These are phyloP conservation scores for Lycorma delicatula DNA, from an alignment of 1,140 invertebrate species.

Conservation along the genomic window DNA sequence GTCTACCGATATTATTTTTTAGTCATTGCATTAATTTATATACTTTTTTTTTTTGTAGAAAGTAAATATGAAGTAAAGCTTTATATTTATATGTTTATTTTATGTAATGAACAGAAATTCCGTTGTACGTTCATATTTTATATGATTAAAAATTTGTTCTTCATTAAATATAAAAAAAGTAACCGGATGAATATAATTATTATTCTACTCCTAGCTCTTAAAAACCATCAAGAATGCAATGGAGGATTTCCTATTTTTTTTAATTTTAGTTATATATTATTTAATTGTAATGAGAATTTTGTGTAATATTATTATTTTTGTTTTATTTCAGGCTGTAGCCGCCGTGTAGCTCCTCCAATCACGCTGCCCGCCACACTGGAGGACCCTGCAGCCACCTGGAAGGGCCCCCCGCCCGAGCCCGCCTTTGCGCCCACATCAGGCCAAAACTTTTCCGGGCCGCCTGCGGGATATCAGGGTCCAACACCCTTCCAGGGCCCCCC, in stretches of 20 bases:
- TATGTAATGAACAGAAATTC: too few relatives aligned
- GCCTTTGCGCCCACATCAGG: slow-evolving; percentile 48
- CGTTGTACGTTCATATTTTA: not conserved
- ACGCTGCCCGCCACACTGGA: slow-evolving; percentile 58
- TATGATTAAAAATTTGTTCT: not conserved
- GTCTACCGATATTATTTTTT: too few relatives aligned
- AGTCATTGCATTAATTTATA: too few relatives aligned
- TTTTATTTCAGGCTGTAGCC: slow-evolving; percentile 49
- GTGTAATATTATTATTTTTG: not conserved
- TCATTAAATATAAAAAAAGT: too few relatives aligned
- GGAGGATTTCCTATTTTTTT: too few relatives aligned
- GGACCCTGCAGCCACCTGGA: slow-evolving; percentile 56
- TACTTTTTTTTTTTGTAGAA: too few relatives aligned
- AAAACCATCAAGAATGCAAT: not conserved
- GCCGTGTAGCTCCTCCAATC: slow-evolving; percentile 47
- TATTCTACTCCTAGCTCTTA: not conserved
- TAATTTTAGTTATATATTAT: not conserved
- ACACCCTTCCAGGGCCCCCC: slow-evolving; percentile 51
- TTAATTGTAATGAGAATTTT: slow-evolving; percentile 2
- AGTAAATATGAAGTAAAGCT: too few relatives aligned
- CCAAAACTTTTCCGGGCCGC: slow-evolving; percentile 47
- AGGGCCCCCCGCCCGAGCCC: slow-evolving; percentile 55
- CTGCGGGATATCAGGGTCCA: slow-evolving; percentile 49
- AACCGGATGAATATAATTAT: not conserved
- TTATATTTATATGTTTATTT: too few relatives aligned